Conservation (phyloP, 64 coral and sea anemone species). For the Orbicella faveolata region DNA sequence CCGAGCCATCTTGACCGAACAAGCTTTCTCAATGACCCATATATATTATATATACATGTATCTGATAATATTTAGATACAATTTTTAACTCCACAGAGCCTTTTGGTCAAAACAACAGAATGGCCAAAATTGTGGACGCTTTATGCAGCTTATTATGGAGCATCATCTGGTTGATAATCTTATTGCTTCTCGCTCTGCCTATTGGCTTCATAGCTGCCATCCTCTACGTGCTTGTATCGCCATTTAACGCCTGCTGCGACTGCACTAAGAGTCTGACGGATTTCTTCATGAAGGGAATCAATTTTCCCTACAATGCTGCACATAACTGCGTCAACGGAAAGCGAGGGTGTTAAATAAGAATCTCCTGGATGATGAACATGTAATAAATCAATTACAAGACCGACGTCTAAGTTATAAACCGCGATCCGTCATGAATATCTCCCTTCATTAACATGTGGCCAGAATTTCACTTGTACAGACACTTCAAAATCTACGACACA, state of each 20-base stretch:
- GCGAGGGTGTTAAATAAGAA: slow-evolving; percentile 58
- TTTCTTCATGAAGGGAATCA: slow-evolving; percentile 90
- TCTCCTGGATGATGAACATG: neutral
- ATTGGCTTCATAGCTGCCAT: slow-evolving; percentile 76
- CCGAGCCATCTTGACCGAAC: no score
- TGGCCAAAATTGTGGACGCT: slow-evolving; percentile 63
- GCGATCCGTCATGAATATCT: no score
- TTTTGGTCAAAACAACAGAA: neutral
- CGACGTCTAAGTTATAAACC: no score
- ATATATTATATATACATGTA: no score
- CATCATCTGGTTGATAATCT: slow-evolving; percentile 87
- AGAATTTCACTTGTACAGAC: no score
- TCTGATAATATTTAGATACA: neutral
- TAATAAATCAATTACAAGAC: no score
- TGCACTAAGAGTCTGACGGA: slow-evolving; percentile 85
- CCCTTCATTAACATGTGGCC: no score
- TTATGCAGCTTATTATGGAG: slow-evolving; percentile 88
- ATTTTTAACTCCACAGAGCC: neutral
- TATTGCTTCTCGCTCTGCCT: slow-evolving; percentile 76
- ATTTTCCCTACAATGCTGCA: slow-evolving; percentile 79
- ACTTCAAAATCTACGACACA: no score
- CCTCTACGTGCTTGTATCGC: slow-evolving; percentile 77
- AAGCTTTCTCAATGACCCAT: no score
- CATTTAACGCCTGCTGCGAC: slow-evolving; percentile 84
- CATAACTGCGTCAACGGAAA: slow-evolving; percentile 78